Evolutionary conservation across 2,113 vertebrate species (phyloP).

Genomic region (Clarias batrachus): DNA sequence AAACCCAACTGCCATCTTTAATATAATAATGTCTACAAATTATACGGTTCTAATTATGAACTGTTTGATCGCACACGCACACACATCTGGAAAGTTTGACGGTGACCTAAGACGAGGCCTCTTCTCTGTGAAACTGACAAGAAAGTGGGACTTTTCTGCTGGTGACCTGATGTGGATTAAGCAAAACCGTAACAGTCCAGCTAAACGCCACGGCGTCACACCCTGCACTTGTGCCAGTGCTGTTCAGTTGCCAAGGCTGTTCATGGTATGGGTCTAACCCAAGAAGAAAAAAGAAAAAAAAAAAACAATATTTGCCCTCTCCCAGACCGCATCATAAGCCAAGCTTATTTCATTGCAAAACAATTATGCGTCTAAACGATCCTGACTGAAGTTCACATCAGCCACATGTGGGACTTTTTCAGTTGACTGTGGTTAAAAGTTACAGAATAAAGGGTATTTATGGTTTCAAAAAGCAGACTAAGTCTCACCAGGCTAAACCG

Average conservation of each 20-base stretch:
- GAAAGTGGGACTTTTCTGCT: slow-evolving; percentile 44
- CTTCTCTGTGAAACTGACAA: slow-evolving; percentile 34
- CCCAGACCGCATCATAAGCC: slow-evolving; percentile 44
- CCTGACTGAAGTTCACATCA: slow-evolving; percentile 24
- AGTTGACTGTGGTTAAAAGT: slow-evolving; percentile 17
- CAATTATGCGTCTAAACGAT: slow-evolving; percentile 28
- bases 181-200: slow-evolving; percentile 58
- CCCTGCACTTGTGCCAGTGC: slow-evolving; percentile 55
- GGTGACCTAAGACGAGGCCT: slow-evolving; percentile 60
- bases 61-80: slow-evolving; percentile 69
- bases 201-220: slow-evolving; percentile 59
- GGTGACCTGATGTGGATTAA: slow-evolving; percentile 66
- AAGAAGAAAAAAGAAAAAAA: slow-evolving; percentile 46
- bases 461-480: slow-evolving; percentile 28
- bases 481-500: slow-evolving; percentile 9
- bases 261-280: slow-evolving; percentile 58
- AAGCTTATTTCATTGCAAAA: slow-evolving; percentile 36
- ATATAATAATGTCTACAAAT: slow-evolving; percentile 75
- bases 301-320: slow-evolving; percentile 43
- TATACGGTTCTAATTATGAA: slow-evolving; percentile 75
- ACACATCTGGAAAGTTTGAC: slow-evolving; percentile 66
- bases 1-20: slow-evolving; percentile 76
- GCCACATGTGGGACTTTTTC: slow-evolving; percentile 21
- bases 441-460: slow-evolving; percentile 21
- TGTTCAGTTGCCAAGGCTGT: slow-evolving; percentile 52